Base-by-base conservation (phyloP, 2,888 invertebrate species). In the Volucella bombylans region DNA sequence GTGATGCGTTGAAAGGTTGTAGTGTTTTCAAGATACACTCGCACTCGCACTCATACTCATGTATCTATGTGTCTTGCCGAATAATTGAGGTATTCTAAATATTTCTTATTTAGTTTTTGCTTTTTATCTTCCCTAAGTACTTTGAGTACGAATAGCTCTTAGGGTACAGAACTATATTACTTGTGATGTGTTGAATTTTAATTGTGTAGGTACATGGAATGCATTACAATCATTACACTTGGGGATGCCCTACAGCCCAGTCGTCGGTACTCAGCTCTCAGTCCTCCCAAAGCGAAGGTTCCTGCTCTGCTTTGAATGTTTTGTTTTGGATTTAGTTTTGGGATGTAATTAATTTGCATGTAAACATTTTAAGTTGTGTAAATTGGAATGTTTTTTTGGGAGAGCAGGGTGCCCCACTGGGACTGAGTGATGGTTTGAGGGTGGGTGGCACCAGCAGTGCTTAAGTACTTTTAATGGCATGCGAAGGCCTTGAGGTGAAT, bases 41-140 rank as follows among this genome's bases (percentile, higher is more conserved):
- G 3, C 3, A 1, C 23, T 3, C 23, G 3, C 3, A 0, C 3
- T 3, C 23, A 23, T 54, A 15, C 45, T 9, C 49, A 39, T 71
- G 18, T 71, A 49, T 65, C 49, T 55, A 49, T 15, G 61, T 61
- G 45, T 61, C 45, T 79, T 71, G 49, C 45, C 80, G 74, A 83
- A 83, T 83, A 83, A 83, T 83, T 83, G 82, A 83, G 82, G 82
- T 83, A 79, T 83, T 83, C 65, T 43, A 57, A 72, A 64, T 15
- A 49, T 55, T 54, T 73, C 54, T 71, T 65, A 23, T 38, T 52
- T 39, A 57, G 15, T n/a, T 57, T 41, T 59, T 4, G 10, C 47
- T 31, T 10, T 10, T 39, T 14, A 10, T 11, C 39, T 15, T 15
- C 23, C 23, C 23, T 59, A 62, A 77, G 54, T 45, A 64, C 54